Evolutionary conservation across 2,888 invertebrate species (phyloP), one percentile per base, ranked within the genome.

Genomic region (Tiliacea aurago): DNA sequence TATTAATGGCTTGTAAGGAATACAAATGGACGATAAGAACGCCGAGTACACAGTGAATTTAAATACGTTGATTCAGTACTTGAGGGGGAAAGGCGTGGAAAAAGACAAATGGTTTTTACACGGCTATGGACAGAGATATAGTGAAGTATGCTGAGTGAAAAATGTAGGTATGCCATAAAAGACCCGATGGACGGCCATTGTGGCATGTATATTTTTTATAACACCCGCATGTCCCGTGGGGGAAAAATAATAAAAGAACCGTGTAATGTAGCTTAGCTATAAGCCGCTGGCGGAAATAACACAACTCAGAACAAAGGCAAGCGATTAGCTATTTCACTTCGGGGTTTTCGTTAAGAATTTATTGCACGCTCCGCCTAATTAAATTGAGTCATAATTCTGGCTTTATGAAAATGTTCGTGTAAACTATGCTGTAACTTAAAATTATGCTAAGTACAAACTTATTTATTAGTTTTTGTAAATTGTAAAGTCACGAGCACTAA

Each of bases 1-100:
- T 86, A 86, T 85, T 88, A 90, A 91, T 88, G 87, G 86, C 79
- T 88, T 85, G 88, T 87, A 89, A 89, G 81, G 87, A 90, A 91
- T 92, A 92, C 89, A 90, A 91, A 92, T 91, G 84, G 86, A 84
- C 84, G 89, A 90, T 91, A 90, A 89, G 86, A 89, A 86, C 81
- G 69, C 76, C 68, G 77, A 86, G 86, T 88, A 88, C 88, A 90
- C 88, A 88, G 87, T 89, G 88, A 89, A 90, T 91, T 91, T 89
- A 84, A 89, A 88, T 88, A 89, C 87, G 89, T 90, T 90, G 90
- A 91, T 90, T 89, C 87, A 88, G 86, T 88, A 88, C 89, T 90
- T 88, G 83, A 84, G 84, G 83, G 81, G 84, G 75, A 66, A 76
- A 84, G 74, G 76, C 78, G 85, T 77, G 86, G 85, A 88, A 83